Evolutionary conservation across 2,888 invertebrate species (phyloP).

Genomic region (Cephus pygmeus): DNA sequence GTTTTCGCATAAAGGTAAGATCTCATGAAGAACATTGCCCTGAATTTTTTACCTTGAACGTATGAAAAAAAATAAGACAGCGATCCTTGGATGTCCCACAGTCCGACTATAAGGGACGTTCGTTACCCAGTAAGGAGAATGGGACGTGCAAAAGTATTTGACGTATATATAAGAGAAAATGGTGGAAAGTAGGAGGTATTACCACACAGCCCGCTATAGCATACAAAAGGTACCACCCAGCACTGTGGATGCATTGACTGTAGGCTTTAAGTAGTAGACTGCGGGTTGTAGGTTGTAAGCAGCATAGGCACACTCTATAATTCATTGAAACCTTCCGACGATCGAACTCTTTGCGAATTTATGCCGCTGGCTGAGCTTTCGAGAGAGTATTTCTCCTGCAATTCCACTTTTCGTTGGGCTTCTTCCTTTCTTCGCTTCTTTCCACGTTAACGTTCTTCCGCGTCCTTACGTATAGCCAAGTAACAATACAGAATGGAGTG

Average conservation of each 20-base stretch:
- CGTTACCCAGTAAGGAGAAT: not conserved
- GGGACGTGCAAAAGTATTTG: not conserved
- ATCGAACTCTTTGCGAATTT: not conserved
- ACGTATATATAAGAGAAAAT: not conserved
- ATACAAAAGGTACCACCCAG: not conserved
- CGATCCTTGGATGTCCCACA: not conserved
- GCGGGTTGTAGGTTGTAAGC: not conserved
- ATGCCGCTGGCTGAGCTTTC: not conserved
- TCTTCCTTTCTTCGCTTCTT: conserved; percentile 7
- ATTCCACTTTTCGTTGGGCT: not conserved
- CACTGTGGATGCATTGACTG: not conserved
- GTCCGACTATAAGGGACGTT: not conserved
- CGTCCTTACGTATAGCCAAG: not conserved
- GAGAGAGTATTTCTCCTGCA: not conserved
- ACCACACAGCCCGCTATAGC: not conserved
- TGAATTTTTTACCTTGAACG: not conserved
- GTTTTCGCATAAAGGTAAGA: not conserved
- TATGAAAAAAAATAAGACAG: not conserved
- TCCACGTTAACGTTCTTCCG: not conserved
- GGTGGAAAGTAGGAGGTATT: not conserved
- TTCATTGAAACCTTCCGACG: not conserved
- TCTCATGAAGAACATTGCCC: not conserved
- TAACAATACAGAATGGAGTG: not conserved
- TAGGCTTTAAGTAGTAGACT: not conserved
- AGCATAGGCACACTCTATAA: not conserved